Evolutionary conservation across 2,797 vertebrate species (phyloP), one percentile per base, ranked within the genome.

Genomic region (Bucorvus abyssinicus): DNA sequence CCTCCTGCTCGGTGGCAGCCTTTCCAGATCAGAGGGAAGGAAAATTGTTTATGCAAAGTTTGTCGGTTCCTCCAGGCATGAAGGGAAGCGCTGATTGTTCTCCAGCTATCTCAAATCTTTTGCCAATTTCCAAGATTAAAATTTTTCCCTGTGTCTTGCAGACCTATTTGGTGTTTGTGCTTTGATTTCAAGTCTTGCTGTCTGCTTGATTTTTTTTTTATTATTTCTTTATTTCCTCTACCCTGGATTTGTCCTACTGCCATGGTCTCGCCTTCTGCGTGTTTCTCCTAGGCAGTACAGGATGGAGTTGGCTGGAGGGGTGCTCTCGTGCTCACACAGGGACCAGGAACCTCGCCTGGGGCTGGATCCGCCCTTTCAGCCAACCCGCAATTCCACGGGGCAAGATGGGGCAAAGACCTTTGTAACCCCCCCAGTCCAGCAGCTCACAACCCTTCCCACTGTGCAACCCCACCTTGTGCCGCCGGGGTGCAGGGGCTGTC

Each of bases 101-200:
- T 96, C 78, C 76, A 84, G 87, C 79, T 89, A 80, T 92, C 89
- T 85, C 85, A 90, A 94, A 94, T 95, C 93, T 96, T 95, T 76
- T 94, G 87, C 96, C 95, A 95, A n/a, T 84, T 93, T 80, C 76
- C 85, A 82, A 90, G 91, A 96, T 96, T 93, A 96, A 95, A 91
- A 63, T 24, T 78, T 78, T 65, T 84, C 61, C 83, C 45, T 17
- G 53, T 2, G 4, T 87, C 87, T 91, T 67, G 64, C 75, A 80
- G 82, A 56, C 7, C 1, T 14, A 7, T 42, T 69, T 68, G 68
- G 56, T 29, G 59, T 49, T 90, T 0, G 6, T 10, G 14, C 75
- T 74, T 65, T 24, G 63, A 61, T 94, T 95, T 73, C 52, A 68
- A 83, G 79, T 36, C 34, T 92, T 5, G 0, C 13, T 55, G 67